Percentiles rank a stretch among this genome's conserved stretches.
Evolutionary conservation across 2,888 invertebrate genomes (phyloP).

Genomic region (Dioctria rufipes): DNA sequence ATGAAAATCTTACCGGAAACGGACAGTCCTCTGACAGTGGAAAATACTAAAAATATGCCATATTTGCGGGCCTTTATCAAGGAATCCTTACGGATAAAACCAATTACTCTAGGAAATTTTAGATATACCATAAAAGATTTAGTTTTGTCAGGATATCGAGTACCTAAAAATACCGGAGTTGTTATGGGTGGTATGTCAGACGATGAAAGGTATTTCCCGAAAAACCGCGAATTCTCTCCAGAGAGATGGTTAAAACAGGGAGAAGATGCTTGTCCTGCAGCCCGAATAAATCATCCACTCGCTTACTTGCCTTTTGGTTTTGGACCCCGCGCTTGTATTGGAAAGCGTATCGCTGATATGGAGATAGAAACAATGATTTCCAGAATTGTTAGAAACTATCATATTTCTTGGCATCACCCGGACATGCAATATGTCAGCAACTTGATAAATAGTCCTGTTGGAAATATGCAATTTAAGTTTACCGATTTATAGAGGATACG

Average conservation of each 20-base stretch:
- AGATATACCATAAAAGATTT: slow-evolving; percentile 74
- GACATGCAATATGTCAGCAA: slow-evolving; percentile 65
- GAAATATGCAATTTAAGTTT: slow-evolving; percentile 68
- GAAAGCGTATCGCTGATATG: slow-evolving; percentile 82
- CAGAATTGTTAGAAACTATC: slow-evolving; percentile 68
- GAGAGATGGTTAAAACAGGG: slow-evolving; percentile 79
- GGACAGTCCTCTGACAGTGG: slow-evolving; percentile 64
- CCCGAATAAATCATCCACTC: slow-evolving; percentile 63
- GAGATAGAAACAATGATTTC: slow-evolving; percentile 76
- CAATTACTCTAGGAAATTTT: slow-evolving; percentile 74
- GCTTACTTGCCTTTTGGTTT: slow-evolving; percentile 78
- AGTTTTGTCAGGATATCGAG: slow-evolving; percentile 75
- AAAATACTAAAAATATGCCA: too few relatives aligned
- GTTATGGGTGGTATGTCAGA: slow-evolving; percentile 79
- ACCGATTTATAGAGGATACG: slow-evolving; percentile 61
- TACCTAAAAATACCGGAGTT: slow-evolving; percentile 75
- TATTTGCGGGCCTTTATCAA: too few relatives aligned
- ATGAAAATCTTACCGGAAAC: slow-evolving; percentile 68
- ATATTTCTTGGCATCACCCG: slow-evolving; percentile 63
- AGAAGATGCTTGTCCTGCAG: slow-evolving; percentile 53
- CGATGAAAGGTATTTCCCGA: slow-evolving; percentile 77
- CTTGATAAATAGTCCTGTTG: slow-evolving; percentile 67
- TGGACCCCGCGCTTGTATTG: slow-evolving; percentile 80
- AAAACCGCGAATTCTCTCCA: slow-evolving; percentile 78
- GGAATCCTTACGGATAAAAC: too few relatives aligned